phyloP scores from a whole-genome alignment of 2,113 vertebrate genomes.

The Synodontis membranacea region DNA sequence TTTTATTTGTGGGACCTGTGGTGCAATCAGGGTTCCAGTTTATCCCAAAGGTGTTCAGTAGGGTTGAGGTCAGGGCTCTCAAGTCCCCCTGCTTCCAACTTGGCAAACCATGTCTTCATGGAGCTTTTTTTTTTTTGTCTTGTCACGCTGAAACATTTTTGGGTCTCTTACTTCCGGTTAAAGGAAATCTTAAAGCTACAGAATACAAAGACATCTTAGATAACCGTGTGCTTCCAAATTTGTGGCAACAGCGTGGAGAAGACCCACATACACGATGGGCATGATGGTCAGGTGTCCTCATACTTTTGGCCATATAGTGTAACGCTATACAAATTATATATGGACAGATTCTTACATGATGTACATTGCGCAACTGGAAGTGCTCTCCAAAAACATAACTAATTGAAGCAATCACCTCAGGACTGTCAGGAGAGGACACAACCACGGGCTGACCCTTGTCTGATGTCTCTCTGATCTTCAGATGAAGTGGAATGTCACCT shows the following conservation, averaged over 20 bases:
- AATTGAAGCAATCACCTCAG: constrained; percentile 76
- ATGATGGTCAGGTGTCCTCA: not conserved
- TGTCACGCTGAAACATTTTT: not conserved
- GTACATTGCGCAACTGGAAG: not conserved
- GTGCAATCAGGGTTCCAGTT: not conserved
- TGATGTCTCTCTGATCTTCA: constrained; percentile 88
- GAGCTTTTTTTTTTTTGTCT: not conserved
- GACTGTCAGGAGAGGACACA: constrained; percentile 85
- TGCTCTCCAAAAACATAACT: not conserved
- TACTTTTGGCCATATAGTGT: not conserved
- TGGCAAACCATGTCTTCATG: not conserved
- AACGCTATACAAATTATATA: not conserved
- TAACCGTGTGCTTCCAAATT: not conserved
- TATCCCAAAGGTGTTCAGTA: not conserved
- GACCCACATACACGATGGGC: not conserved
- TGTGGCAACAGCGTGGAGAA: not conserved
- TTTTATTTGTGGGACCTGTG: not conserved
- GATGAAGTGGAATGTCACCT: constrained; percentile 93
- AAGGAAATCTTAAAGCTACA: not conserved
- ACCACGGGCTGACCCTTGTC: constrained; percentile 89
- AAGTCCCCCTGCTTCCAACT: not conserved
- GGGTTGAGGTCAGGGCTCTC: not conserved
- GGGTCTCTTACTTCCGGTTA: not conserved
- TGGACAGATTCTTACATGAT: not conserved
- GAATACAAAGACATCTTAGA: not conserved